Evolutionary conservation across 1,140 invertebrate genomes (phyloP).

Genomic region (Notospermus geniculatus): DNA sequence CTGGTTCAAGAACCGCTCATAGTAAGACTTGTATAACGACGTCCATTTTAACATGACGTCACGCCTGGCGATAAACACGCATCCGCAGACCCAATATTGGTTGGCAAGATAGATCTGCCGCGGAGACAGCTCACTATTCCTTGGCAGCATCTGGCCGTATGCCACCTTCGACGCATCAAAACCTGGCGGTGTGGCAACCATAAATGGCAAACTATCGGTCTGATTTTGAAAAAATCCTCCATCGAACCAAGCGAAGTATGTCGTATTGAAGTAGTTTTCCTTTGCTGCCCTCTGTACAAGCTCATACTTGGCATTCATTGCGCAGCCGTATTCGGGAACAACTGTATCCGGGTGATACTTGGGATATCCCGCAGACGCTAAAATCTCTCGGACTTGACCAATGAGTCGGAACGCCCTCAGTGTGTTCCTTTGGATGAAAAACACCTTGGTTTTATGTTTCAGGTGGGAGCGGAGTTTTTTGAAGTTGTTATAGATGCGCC

Average conservation of each 20-base stretch:
- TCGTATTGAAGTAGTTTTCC: constrained; percentile 20
- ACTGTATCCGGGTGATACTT: constrained; percentile 31
- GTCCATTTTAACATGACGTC: constrained; percentile 8
- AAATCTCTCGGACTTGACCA: constrained; percentile 28
- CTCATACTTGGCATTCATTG: constrained; percentile 33
- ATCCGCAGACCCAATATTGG: not conserved
- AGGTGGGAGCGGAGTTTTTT: constrained; percentile 11
- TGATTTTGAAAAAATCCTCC: constrained; percentile 32
- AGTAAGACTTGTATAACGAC: not conserved
- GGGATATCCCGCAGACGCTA: constrained; percentile 23
- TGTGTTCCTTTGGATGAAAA: constrained; percentile 18
- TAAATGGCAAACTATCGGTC: not conserved
- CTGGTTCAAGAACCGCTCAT: not conserved
- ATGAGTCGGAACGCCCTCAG: constrained; percentile 30
- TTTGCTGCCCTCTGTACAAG: constrained; percentile 19
- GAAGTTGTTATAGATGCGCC: constrained; percentile 16
- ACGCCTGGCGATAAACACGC: constrained; percentile 3
- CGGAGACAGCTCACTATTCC: not conserved
- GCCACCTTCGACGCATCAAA: not conserved
- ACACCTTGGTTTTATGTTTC: constrained; percentile 20
- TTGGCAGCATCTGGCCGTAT: not conserved
- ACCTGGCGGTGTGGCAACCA: not conserved
- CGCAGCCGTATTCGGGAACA: constrained; percentile 28
- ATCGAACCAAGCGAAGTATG: constrained; percentile 36
- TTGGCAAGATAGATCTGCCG: not conserved